Conservation (phyloP, 2,797 vertebrate species). For the Syngnathus acus region DNA sequence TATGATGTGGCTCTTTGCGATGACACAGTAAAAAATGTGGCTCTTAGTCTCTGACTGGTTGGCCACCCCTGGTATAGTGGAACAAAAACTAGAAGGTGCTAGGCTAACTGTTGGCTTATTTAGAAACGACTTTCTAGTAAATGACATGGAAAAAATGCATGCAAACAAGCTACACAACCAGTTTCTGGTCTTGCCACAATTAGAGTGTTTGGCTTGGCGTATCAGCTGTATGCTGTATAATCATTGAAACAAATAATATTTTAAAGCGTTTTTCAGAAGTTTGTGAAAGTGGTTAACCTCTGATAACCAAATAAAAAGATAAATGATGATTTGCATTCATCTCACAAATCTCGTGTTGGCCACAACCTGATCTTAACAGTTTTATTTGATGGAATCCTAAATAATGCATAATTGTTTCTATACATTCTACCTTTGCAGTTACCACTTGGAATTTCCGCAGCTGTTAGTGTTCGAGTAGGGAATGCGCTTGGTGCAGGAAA, state of each 20-base stretch:
- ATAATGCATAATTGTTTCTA: background rate
- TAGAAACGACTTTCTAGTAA: background rate
- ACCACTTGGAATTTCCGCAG: constrained; percentile 79
- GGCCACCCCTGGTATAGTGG: no score
- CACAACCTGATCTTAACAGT: background rate
- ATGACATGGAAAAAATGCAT: background rate
- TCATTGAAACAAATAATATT: fast-evolving
- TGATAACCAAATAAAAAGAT: fast-evolving
- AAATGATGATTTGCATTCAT: no score
- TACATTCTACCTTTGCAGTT: constrained; percentile 53
- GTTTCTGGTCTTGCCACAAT: no score
- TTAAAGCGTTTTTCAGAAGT: no score
- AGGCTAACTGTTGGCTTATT: background rate
- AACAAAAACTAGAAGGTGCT: background rate
- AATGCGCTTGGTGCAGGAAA: constrained; percentile 85
- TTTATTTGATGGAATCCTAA: background rate
- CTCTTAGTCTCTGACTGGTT: no score
- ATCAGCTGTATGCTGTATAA: fast-evolving
- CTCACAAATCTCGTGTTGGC: background rate
- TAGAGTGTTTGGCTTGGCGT: no score
- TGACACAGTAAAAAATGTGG: no score
- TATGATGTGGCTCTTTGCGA: fast-evolving
- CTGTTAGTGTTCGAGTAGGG: constrained; percentile 83
- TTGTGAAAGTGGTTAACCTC: no score
- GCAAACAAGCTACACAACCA: background rate